Evolutionary conservation across 2,888 invertebrate species (phyloP), one percentile per base, ranked within the genome.

Genomic region (Phasia obesa): DNA sequence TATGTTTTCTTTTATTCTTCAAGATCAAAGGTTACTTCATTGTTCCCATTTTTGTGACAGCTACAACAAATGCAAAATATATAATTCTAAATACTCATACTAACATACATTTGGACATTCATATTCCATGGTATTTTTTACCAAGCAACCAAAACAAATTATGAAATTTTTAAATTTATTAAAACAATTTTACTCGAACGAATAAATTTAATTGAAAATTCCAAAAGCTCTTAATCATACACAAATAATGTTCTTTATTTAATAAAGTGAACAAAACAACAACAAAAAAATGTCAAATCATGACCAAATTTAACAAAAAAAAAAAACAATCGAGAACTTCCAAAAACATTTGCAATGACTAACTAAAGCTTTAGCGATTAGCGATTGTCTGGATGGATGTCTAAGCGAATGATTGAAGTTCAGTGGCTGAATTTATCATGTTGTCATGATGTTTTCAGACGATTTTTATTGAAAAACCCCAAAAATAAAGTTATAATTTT

Each of bases 191-290:
- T 47, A 17, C 19, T 64, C 11, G 17, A n/a, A 23, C 47, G 23
- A 31, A 65, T 65, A 75, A 67, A 25, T 67, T 65, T 21, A 21
- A 38, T 59, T 49, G 35, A 65, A 59, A 59, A 67, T 51, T 42
- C 25, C 51, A 49, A 27, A 49, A 27, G 38, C 59, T 67, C 75
- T 76, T 76, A 76, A 70, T 77, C 70, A 62, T 17, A 38, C 70
- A 27, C 64, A 64, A 42, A 71, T 59, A 49, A 51, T 51, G 42
- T 49, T 64, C 64, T 42, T 57, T 21, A 49, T 71, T 76, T 38
- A 59, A 49, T 23, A 15, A 76, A 21, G 13, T 38, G n/a, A 70
- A 49, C 23, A 59, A 65, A 75, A 47, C 4, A 15, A 31, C 19
- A 64, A 47, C 15, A 44, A 44, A 44, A 47, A 21, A 9, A 47